These are phyloP conservation scores for Aspidapion aeneum DNA, from an alignment of 2,888 invertebrate genomes.

Conservation along the genomic window DNA sequence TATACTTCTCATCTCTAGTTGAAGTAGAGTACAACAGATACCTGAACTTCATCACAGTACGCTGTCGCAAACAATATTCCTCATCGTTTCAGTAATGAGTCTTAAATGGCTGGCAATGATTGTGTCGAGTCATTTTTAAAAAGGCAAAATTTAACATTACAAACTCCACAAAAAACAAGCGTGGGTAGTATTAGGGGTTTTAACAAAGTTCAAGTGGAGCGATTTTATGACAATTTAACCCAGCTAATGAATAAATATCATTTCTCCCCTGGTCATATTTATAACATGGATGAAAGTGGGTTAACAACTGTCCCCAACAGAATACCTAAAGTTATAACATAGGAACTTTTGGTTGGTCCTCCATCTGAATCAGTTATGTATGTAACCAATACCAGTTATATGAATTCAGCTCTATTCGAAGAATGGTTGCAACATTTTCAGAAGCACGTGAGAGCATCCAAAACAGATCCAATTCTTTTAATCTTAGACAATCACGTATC, in stretches of 20 bases:
- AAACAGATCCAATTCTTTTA: no score
- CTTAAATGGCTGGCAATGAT: slow-evolving; percentile 5
- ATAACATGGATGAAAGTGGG: not conserved
- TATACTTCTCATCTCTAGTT: no score
- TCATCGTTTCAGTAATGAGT: slow-evolving; percentile 4
- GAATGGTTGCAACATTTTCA: not conserved
- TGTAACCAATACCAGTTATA: not conserved
- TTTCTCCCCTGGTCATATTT: not conserved
- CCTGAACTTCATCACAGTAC: no score
- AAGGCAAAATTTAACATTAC: slow-evolving; percentile 8
- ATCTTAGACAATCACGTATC: no score
- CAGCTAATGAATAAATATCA: not conserved
- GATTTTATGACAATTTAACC: slow-evolving; percentile 6
- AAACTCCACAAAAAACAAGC: slow-evolving; percentile 19
- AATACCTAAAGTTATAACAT: not conserved
- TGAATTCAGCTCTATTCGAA: not conserved
- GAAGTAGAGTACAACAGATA: no score
- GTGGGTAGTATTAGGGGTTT: slow-evolving; percentile 19
- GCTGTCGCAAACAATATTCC: slow-evolving; percentile 9
- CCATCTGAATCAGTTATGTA: not conserved
- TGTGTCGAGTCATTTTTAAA: slow-evolving; percentile 9
- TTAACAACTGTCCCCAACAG: not conserved
- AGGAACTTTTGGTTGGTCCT: not conserved
- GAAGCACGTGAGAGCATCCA: no score
- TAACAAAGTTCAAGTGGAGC: slow-evolving; percentile 16